Evolutionary conservation across 1,140 invertebrate genomes (phyloP).

Genomic region (Pomacea maculata): DNA sequence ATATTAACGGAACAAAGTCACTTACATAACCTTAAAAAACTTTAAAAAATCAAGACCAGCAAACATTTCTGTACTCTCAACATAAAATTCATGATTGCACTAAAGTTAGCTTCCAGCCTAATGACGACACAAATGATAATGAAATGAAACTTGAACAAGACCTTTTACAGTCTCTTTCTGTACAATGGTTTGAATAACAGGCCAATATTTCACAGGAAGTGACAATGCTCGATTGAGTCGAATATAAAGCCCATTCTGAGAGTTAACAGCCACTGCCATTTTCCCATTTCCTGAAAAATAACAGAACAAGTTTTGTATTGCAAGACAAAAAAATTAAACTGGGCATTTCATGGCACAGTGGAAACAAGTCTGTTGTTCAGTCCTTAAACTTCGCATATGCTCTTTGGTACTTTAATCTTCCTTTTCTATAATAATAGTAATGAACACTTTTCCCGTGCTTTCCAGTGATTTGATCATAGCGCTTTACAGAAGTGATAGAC

Average conservation of each 20-base stretch:
- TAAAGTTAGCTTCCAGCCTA: not conserved
- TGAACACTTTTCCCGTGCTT: no score
- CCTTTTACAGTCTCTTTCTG: conserved; percentile 71
- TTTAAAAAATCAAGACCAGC: not conserved
- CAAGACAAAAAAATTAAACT: not conserved
- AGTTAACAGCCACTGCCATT: conserved; percentile 74
- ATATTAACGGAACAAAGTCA: not conserved
- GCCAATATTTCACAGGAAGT: conserved; percentile 77
- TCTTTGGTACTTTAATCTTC: no score
- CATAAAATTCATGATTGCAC: not conserved
- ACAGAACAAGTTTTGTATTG: not conserved
- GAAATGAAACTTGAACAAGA: conserved; percentile 61
- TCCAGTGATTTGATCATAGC: no score
- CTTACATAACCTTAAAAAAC: not conserved
- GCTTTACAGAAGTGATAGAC: no score
- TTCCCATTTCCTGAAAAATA: conserved; percentile 73
- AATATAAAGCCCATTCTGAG: conserved; percentile 72
- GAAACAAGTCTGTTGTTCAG: no score
- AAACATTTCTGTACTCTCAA: not conserved
- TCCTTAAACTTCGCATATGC: no score
- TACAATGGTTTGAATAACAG: conserved; percentile 73
- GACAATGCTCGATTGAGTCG: conserved; percentile 75
- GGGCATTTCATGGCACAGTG: no score
- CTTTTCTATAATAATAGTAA: no score
- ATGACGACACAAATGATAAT: not conserved